phyloP scores from a whole-genome alignment of 1,140 invertebrate species.

The Tribolium madens region DNA sequence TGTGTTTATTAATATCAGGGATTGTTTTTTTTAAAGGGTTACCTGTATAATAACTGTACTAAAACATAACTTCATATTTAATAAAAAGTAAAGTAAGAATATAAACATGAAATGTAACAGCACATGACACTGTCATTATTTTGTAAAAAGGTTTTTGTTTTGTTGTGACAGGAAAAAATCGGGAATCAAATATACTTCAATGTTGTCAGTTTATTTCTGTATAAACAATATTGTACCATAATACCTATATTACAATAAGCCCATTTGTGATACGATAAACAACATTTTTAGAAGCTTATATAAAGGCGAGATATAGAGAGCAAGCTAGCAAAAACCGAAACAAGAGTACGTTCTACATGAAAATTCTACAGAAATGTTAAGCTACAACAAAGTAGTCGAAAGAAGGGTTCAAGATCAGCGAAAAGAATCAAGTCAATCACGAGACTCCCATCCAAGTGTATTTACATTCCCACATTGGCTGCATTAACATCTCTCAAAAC shows the following conservation, averaged over 20 bases:
- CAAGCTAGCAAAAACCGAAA: conserved; percentile 32
- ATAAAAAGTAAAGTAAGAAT: conserved; percentile 50
- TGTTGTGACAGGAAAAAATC: conserved; percentile 9
- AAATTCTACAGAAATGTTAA: conserved; percentile 30
- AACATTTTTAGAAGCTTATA: conserved; percentile 41
- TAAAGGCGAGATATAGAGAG: conserved; percentile 42
- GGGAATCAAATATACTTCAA: conserved; percentile 49
- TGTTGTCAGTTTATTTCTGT: conserved; percentile 51
- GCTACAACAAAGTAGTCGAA: conserved; percentile 3
- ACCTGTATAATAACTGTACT: conserved; percentile 51
- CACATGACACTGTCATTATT: conserved; percentile 47
- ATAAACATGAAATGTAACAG: conserved; percentile 52
- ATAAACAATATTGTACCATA: conserved; percentile 59
- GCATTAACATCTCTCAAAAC: conserved; percentile 42
- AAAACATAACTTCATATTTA: conserved; percentile 47
- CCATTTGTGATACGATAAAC: conserved; percentile 50
- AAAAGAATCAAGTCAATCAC: conserved; percentile 10
- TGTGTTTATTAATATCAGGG: not conserved
- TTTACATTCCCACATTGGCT: conserved; percentile 28
- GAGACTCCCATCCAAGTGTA: not conserved
- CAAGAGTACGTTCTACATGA: conserved; percentile 20
- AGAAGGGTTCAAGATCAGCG: not conserved
- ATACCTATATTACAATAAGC: conserved; percentile 55
- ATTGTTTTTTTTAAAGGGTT: conserved; percentile 2
- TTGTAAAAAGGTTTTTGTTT: conserved; percentile 19